Base-by-base conservation (phyloP, 2,888 invertebrate genomes). In the Yponomeuta sedellus region DNA sequence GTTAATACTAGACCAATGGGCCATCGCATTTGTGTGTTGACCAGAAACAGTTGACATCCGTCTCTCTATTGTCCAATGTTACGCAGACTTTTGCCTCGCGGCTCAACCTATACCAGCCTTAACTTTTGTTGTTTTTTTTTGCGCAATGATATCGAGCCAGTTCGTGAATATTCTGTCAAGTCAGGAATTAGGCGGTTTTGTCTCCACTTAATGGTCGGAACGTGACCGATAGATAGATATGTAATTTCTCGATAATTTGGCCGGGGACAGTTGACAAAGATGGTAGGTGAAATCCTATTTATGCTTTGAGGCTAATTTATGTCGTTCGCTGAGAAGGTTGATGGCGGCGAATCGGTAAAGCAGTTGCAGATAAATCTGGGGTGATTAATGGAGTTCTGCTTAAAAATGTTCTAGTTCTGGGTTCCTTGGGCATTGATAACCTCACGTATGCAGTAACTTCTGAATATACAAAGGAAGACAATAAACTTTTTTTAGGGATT, bases 111-210 rank as follows among this genome's bases (percentile, higher is more conserved):
- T 10, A 12, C 57, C 56, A 56, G 64, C 56, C 34, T n/a, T 19
- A 16, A 20, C 28, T 28, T 25, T 58, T 40, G 10, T 66, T 16
- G 40, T 12, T 61, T 56, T 79, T 87, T 88, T 91, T 91, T 91
- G 90, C 90, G 91, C 88, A 91, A 91, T 89, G 91, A 90, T 88
- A 89, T 52, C 44, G 12, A 52, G 44, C 16, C 75, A 72, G 83
- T 87, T 83, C 91, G 90, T 91, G 90, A 80, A 88, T 86, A 88
- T 88, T 85, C 79, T 79, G 81, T 82, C 82, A 79, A 77, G 79
- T 80, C 78, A 82, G 88, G 91, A 87, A 88, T 91, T 91, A 91
- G 84, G 75, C 71, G 79, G 86, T 88, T 90, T 89, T 90, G 89
- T 89, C 89, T 88, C 83, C 86, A 69, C 61, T 86, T 91, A 90